Evolutionary conservation across 2,113 vertebrate species (phyloP).

Genomic region (Oreochromis tanganicae): DNA sequence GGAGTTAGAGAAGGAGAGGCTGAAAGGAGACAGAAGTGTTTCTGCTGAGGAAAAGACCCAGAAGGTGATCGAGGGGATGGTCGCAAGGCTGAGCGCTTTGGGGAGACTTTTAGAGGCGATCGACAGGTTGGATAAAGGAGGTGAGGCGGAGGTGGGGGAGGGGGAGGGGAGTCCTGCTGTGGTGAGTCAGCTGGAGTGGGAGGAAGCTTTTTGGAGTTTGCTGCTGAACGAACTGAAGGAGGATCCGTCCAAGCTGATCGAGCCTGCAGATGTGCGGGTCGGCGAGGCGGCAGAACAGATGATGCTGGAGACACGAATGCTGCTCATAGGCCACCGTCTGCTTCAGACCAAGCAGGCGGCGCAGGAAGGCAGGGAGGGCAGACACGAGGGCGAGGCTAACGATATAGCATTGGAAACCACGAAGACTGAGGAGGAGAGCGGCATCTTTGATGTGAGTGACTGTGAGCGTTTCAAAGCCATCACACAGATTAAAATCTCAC

Average conservation of each 20-base stretch:
- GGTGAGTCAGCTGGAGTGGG: constrained; percentile 26
- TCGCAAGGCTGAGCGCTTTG: constrained; percentile 30
- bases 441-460: background rate
- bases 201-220: constrained; percentile 51
- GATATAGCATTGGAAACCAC: background rate
- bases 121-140: constrained; percentile 3
- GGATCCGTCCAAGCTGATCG: background rate
- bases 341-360: background rate
- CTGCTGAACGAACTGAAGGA: constrained; percentile 17
- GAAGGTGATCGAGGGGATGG: constrained; percentile 30
- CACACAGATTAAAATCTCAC: constrained; percentile 19
- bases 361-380: background rate
- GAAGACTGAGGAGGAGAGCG: background rate
- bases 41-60: constrained; percentile 28
- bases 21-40: background rate
- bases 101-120: constrained; percentile 42
- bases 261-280: background rate
- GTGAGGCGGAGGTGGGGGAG: background rate
- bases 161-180: background rate
- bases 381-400: background rate
- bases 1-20: constrained; percentile 1
- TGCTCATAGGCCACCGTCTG: constrained; percentile 14
- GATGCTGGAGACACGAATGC: constrained; percentile 39
- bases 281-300: background rate
- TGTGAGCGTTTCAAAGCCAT: background rate